A percentile compares a stretch with the other conserved stretches of the same genome.
Evolutionary conservation across 2,113 vertebrate species (phyloP).

Genomic region (Salvelinus namaycush): DNA sequence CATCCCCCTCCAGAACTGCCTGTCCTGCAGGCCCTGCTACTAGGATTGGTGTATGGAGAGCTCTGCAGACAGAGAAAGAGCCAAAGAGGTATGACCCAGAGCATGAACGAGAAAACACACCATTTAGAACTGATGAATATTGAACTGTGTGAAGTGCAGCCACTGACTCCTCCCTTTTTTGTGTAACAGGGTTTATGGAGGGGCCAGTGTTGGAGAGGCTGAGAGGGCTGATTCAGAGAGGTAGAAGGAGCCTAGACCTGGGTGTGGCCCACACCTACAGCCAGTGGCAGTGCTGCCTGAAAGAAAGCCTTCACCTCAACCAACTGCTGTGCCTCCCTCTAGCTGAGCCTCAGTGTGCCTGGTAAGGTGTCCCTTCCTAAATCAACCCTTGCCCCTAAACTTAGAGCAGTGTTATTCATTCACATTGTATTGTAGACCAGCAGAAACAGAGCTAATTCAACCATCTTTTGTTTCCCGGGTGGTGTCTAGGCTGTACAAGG

Average conservation of each 20-base stretch:
- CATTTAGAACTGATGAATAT: no score
- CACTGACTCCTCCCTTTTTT: not conserved
- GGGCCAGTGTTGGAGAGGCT: not conserved
- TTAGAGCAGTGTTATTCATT: no score
- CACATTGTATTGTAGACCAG: no score
- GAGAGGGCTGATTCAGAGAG: slow-evolving; percentile 37
- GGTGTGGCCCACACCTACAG: slow-evolving; percentile 75
- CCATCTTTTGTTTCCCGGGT: not conserved
- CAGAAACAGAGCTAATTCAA: not conserved
- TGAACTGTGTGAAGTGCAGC: no score
- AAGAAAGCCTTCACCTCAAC: slow-evolving; percentile 79
- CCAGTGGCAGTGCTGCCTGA: slow-evolving; percentile 88
- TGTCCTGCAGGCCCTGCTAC: slow-evolving; percentile 77
- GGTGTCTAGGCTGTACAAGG: slow-evolving; percentile 76
- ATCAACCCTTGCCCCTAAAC: not conserved
- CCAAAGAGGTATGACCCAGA: slow-evolving; percentile 55
- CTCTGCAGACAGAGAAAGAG: slow-evolving; percentile 35
- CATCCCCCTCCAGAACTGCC: no score
- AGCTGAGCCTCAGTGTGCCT: slow-evolving; percentile 75
- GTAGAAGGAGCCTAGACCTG: slow-evolving; percentile 52
- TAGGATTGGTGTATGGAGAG: slow-evolving; percentile 73
- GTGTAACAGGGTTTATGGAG: not conserved
- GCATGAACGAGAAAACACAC: not conserved
- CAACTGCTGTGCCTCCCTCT: slow-evolving; percentile 80
- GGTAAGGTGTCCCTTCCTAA: slow-evolving; percentile 62